phyloP scores from a whole-genome alignment of 2,113 vertebrate species.

The Tragelaphus strepsiceros region DNA sequence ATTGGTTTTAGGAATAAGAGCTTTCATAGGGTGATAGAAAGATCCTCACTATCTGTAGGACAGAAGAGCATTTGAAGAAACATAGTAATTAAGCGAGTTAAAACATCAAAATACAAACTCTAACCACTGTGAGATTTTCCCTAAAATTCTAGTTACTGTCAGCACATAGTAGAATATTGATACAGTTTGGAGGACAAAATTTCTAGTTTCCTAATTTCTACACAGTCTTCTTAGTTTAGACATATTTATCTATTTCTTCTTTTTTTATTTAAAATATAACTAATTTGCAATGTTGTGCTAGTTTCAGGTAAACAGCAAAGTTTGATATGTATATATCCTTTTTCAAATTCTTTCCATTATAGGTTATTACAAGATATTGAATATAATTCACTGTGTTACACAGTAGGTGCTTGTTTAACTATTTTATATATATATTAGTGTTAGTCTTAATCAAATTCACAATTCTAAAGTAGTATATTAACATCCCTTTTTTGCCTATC shows the following conservation, averaged over 20 bases:
- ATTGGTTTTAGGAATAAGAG: background rate
- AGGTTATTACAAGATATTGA: background rate
- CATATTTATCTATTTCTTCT: background rate
- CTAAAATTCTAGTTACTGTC: background rate
- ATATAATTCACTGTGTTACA: background rate
- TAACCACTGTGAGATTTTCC: background rate
- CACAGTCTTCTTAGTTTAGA: background rate
- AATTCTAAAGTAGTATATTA: background rate
- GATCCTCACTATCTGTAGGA: background rate
- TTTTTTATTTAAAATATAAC: background rate
- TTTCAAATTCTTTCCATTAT: background rate
- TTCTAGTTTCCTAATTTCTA: background rate
- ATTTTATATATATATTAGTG: background rate
- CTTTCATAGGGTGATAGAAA: background rate
- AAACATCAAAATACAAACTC: background rate
- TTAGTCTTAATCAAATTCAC: background rate
- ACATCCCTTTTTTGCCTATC: background rate
- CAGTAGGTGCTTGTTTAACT: background rate
- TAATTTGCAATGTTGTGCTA: background rate
- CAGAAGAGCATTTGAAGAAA: background rate
- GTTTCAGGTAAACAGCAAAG: background rate
- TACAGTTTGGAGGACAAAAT: background rate
- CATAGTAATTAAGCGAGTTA: background rate
- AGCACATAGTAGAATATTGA: background rate
- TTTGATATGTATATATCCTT: background rate